These are phyloP conservation scores for Phrynosoma platyrhinos DNA, from an alignment of 2,113 vertebrate species.

Conservation along the genomic window DNA sequence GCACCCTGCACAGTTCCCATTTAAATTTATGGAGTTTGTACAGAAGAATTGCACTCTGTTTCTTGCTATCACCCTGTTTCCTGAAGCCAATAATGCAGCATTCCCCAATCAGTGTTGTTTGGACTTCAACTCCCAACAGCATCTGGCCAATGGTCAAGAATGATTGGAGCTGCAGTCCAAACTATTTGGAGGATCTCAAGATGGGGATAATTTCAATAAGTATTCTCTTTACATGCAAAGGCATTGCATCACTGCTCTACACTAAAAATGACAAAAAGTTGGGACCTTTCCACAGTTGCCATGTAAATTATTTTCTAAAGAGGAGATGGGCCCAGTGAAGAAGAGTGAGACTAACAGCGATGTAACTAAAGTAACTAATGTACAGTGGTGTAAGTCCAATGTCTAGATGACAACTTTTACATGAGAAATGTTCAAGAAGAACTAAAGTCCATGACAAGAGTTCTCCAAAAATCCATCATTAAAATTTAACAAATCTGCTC, in stretches of 20 bases:
- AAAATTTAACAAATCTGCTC: slow-evolving; percentile 16
- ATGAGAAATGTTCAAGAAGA: not conserved
- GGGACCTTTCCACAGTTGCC: not conserved
- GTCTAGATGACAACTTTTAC: too few relatives aligned
- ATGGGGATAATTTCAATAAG: not conserved
- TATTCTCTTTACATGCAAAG: not conserved
- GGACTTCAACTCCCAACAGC: too few relatives aligned
- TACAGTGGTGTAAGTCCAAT: too few relatives aligned
- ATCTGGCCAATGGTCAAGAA: not conserved
- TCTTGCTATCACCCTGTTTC: not conserved
- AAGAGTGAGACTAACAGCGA: not conserved
- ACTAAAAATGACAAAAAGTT: not conserved
- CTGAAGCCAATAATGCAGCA: not conserved
- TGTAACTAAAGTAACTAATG: not conserved
- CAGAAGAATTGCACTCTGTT: not conserved
- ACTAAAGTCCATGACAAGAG: not conserved
- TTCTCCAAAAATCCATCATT: not conserved
- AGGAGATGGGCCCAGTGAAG: not conserved
- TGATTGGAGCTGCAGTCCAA: not conserved
- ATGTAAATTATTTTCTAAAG: not conserved
- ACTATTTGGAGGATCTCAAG: too few relatives aligned
- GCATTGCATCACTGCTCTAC: not conserved
- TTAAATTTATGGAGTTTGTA: not conserved
- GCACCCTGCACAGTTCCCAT: not conserved
- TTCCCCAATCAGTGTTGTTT: too few relatives aligned